These are phyloP conservation scores for Pseudolaguvia tuberculata DNA, from an alignment of 2,113 vertebrate species.

Conservation along the genomic window DNA sequence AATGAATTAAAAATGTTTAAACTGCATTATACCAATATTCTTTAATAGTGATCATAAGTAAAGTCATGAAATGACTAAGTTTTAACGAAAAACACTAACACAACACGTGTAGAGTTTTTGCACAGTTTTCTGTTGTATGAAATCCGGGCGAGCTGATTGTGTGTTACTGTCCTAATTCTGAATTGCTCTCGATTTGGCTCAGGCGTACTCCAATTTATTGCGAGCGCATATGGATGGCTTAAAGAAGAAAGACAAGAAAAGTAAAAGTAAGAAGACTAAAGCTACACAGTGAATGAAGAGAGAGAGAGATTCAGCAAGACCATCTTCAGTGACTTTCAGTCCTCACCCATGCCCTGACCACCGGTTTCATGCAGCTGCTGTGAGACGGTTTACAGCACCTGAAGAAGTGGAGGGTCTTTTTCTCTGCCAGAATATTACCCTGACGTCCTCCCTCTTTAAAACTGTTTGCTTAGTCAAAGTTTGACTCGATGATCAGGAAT, in stretches of 20 bases:
- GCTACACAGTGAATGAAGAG: conserved; percentile 79
- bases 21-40: too few species aligned
- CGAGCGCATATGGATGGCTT: conserved; percentile 97
- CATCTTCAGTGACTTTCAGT: conserved; percentile 25
- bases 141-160: too few species aligned
- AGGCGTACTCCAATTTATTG: conserved; percentile 96
- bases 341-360: conserved; percentile 14
- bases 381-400: background rate
- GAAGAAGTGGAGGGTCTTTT: background rate
- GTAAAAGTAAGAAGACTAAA: conserved; percentile 96
- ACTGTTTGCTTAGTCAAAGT: background rate
- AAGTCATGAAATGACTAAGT: too few species aligned
- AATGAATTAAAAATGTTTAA: too few species aligned
- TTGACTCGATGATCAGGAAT: background rate
- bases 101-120: too few species aligned
- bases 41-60: too few species aligned
- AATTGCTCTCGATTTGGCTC: background rate
- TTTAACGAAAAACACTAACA: too few species aligned
- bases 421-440: background rate
- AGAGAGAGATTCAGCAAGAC: background rate
- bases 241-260: conserved; percentile 99
- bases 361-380: background rate
- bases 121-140: too few species aligned
- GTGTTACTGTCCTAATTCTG: background rate
- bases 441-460: background rate